Conservation (phyloP, 1,140 invertebrate species). For the Bombus balteatus region DNA sequence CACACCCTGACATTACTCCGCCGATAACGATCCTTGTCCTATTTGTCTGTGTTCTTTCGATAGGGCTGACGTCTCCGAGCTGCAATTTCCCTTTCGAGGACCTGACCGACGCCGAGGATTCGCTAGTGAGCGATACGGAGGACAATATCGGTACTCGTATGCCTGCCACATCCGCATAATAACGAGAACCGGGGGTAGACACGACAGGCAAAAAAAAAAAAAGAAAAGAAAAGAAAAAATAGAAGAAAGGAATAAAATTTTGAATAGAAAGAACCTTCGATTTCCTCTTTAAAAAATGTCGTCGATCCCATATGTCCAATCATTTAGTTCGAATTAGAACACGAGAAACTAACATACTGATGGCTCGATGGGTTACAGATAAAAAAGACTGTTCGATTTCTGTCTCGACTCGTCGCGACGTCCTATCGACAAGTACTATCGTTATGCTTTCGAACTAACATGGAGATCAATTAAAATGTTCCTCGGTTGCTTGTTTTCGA, state of each 20-base stretch:
- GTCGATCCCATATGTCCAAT: neutral
- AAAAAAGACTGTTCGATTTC: neutral
- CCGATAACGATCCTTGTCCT: slow-evolving; percentile 65
- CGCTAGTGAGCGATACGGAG: slow-evolving; percentile 80
- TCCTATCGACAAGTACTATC: slow-evolving; percentile 36
- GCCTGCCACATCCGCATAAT: slow-evolving; percentile 71
- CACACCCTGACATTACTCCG: slow-evolving; percentile 30
- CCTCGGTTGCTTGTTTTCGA: slow-evolving; percentile 29
- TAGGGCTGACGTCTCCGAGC: slow-evolving; percentile 77
- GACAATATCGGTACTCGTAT: slow-evolving; percentile 79
- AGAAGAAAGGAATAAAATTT: neutral
- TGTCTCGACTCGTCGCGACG: neutral
- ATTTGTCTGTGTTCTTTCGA: slow-evolving; percentile 77
- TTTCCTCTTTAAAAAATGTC: neutral
- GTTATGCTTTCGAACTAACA: slow-evolving; percentile 2
- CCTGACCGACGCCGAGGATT: slow-evolving; percentile 80
- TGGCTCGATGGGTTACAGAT: neutral
- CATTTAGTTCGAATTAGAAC: neutral
- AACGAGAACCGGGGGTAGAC: slow-evolving; percentile 76
- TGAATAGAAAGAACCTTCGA: neutral
- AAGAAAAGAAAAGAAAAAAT: neutral
- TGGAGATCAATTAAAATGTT: slow-evolving; percentile 34
- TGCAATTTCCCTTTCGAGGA: slow-evolving; percentile 81
- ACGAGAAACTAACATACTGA: neutral
- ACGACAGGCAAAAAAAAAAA: neutral